These are phyloP conservation scores for Manis pentadactyla DNA, from an alignment of 2,797 vertebrate genomes.

Conservation along the genomic window DNA sequence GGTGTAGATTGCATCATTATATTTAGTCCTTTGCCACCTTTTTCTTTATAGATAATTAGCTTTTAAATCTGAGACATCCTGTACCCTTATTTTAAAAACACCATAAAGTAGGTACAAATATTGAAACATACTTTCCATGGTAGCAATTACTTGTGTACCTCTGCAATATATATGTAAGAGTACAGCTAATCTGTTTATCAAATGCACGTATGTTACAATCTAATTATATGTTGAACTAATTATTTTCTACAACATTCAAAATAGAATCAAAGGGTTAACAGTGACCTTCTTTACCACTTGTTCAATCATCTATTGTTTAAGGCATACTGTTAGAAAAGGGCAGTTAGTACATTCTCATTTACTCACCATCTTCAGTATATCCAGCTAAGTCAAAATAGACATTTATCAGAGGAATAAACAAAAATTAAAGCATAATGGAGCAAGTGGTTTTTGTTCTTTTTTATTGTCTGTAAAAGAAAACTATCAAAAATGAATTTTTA, in stretches of 20 bases:
- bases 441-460: not conserved
- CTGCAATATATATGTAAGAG: not conserved
- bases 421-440: slow-evolving; percentile 83
- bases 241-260: slow-evolving; percentile 63
- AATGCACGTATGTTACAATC: not conserved
- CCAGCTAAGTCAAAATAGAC: slow-evolving; percentile 80
- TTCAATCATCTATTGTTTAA: slow-evolving; percentile 68
- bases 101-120: not conserved
- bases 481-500: slow-evolving; percentile 83
- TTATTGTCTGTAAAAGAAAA: slow-evolving; percentile 71
- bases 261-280: slow-evolving; percentile 32
- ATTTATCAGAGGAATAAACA: slow-evolving; percentile 84
- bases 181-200: not conserved
- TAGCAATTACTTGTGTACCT: slow-evolving; percentile 44
- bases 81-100: not conserved
- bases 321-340: slow-evolving; percentile 53
- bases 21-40: slow-evolving; percentile 5
- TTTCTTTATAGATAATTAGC: slow-evolving; percentile 49
- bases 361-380: slow-evolving; percentile 79
- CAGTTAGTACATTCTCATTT: slow-evolving; percentile 75
- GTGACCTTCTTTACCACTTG: not conserved
- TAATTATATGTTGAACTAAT: not conserved
- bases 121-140: not conserved
- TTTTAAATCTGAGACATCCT: not conserved
- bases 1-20: slow-evolving; percentile 67